Percentiles rank a stretch among this genome's conserved stretches.
These are phyloP conservation scores for Patella pellucida DNA, from an alignment of 2,888 invertebrate genomes.

Conservation along the genomic window DNA sequence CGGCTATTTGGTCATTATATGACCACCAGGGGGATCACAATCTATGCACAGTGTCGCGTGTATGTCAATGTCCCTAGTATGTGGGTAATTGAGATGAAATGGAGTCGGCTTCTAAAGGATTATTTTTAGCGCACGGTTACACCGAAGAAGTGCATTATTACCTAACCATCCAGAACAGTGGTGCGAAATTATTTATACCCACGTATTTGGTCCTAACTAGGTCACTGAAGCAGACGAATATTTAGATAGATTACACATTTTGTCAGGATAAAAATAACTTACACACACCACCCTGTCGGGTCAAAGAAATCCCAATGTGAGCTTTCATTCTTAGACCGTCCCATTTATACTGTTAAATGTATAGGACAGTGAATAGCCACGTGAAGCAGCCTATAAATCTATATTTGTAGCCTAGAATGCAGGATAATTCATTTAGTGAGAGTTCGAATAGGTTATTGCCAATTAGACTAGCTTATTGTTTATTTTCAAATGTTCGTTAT, in stretches of 20 bases:
- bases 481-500: no score
- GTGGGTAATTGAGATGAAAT: no score
- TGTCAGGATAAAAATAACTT: constrained; percentile 6
- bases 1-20: background rate
- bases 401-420: no score
- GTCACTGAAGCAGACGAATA: constrained; percentile 8
- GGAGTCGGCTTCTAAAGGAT: background rate
- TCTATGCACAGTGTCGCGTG: no score
- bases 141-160: constrained; percentile 1
- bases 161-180: background rate
- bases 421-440: no score
- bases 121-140: constrained; percentile 5
- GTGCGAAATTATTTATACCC: background rate
- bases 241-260: constrained; percentile 11
- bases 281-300: background rate
- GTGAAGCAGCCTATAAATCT: no score
- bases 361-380: no score
- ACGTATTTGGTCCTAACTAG: background rate
- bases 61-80: no score
- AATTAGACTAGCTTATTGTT: no score
- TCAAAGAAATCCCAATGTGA: background rate
- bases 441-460: no score
- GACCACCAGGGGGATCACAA: background rate
- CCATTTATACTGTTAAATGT: no score
- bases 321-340: no score